These are phyloP conservation scores for Cuculus canorus DNA, from an alignment of 2,797 vertebrate genomes.

Conservation along the genomic window DNA sequence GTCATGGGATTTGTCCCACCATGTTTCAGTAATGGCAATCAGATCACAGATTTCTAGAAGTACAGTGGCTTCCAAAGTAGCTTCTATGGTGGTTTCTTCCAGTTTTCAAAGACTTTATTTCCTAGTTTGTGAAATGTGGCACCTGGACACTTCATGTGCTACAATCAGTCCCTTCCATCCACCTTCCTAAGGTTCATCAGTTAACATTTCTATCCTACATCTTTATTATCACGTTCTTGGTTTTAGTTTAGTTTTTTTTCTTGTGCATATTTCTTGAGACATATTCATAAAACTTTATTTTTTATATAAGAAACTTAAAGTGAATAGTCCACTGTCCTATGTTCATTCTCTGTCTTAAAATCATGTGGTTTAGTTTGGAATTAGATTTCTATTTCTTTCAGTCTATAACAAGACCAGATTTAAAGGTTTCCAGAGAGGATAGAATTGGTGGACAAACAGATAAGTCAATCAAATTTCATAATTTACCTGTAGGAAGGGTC, in stretches of 20 bases:
- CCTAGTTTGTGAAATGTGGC: neutral
- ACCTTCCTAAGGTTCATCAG: neutral
- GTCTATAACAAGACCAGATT: neutral
- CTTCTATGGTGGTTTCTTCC: too few species aligned
- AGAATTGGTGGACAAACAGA: neutral
- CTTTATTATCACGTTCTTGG: neutral
- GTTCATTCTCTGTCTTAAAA: neutral
- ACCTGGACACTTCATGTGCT: neutral
- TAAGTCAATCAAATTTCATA: neutral
- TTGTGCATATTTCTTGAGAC: neutral
- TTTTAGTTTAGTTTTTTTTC: neutral
- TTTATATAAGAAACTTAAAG: neutral
- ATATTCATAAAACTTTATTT: neutral
- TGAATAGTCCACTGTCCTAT: neutral
- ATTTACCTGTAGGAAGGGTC: neutral
- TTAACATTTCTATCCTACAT: neutral
- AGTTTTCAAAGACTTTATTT: neutral
- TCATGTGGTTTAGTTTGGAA: neutral
- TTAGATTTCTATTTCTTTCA: neutral
- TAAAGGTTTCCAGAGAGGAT: neutral
- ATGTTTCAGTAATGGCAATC: too few species aligned
- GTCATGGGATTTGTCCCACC: too few species aligned
- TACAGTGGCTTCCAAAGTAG: too few species aligned
- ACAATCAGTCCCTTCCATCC: neutral
- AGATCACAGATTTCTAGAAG: too few species aligned